Evolutionary conservation across 2,888 invertebrate genomes (phyloP).

Genomic region (Linnaemya tessellans): DNA sequence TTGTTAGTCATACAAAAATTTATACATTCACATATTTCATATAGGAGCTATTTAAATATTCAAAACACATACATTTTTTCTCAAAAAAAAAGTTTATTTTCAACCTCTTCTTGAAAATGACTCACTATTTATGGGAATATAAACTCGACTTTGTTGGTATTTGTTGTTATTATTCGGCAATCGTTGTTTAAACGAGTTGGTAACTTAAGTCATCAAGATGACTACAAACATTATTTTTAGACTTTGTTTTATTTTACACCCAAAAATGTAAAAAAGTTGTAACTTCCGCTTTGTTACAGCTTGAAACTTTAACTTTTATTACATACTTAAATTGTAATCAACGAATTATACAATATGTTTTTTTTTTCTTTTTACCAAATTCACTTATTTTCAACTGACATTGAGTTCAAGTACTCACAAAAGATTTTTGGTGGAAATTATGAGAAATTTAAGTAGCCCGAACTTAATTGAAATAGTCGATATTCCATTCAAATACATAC

Average conservation of each 20-base stretch:
- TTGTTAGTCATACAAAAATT: slow-evolving; percentile 3
- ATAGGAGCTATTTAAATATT: slow-evolving; percentile 48
- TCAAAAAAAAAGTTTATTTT: not conserved
- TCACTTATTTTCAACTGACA: not conserved
- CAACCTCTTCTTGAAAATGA: slow-evolving; percentile 32
- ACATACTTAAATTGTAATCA: not conserved
- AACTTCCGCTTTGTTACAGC: slow-evolving; percentile 33
- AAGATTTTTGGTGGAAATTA: no score
- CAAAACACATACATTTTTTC: slow-evolving; percentile 45
- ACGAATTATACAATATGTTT: not conserved
- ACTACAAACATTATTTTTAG: slow-evolving; percentile 3
- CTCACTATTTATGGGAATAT: slow-evolving; percentile 36
- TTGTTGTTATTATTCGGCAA: slow-evolving; percentile 5
- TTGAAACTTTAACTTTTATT: slow-evolving; percentile 16
- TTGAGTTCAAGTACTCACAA: not conserved
- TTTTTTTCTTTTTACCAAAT: not conserved
- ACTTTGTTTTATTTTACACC: not conserved
- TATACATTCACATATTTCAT: not conserved
- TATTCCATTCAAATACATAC: no score
- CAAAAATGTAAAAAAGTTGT: slow-evolving; percentile 2
- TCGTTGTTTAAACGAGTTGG: slow-evolving; percentile 8
- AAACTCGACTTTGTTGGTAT: slow-evolving; percentile 31
- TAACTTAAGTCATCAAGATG: slow-evolving; percentile 41
- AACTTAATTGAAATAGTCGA: no score
- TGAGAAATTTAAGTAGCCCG: no score